phyloP scores from a whole-genome alignment of 2,113 vertebrate species.

The Falcunculus frontatus region DNA sequence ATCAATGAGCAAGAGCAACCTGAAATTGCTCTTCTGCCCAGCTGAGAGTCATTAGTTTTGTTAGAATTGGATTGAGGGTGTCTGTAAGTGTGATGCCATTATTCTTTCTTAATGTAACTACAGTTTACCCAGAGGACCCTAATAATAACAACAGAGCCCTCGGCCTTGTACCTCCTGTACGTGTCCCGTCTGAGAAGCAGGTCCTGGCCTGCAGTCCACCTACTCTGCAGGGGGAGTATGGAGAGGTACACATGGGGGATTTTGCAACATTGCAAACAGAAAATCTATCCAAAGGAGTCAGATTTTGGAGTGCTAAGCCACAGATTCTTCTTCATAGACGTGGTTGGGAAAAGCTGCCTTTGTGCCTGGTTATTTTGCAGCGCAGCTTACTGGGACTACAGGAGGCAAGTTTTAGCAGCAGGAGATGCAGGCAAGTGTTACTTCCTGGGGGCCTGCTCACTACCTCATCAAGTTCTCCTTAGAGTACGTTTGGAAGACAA shows the following conservation, averaged over 20 bases:
- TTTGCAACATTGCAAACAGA: fast-evolving
- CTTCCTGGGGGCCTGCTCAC: background rate
- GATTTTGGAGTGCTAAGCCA: background rate
- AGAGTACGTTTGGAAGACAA: background rate
- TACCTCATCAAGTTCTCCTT: background rate
- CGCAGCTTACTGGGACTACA: fast-evolving
- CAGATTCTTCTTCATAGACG: background rate
- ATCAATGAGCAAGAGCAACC: background rate
- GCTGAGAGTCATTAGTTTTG: background rate
- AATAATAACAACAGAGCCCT: background rate
- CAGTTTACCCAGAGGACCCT: background rate
- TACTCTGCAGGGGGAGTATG: fast-evolving
- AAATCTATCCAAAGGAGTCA: background rate
- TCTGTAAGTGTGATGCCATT: background rate
- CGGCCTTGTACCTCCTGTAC: background rate
- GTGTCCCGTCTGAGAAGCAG: fast-evolving
- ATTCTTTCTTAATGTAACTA: background rate
- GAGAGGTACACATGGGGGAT: background rate
- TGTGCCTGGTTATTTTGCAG: background rate
- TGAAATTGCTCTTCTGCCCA: background rate
- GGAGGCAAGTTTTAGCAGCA: background rate
- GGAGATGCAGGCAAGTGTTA: background rate
- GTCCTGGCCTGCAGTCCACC: background rate
- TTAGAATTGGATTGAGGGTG: background rate
- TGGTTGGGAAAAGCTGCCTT: background rate